Percentiles rank a stretch among this genome's conserved stretches.
Conservation (phyloP, 2,113 vertebrate genomes). For the Puffinus mauretanicus region DNA sequence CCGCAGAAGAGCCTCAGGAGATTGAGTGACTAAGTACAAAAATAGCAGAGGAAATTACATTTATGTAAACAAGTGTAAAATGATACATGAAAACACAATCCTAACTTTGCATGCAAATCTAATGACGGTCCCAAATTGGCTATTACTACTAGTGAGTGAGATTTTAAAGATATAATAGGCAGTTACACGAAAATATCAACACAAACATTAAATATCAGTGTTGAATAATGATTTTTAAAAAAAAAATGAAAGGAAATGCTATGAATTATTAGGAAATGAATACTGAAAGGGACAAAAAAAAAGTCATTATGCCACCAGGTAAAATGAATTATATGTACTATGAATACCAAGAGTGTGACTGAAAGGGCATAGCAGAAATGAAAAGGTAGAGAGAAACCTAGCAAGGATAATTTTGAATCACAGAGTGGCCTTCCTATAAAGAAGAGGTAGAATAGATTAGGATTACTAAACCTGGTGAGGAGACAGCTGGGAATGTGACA, state of each 20-base stretch:
- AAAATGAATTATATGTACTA: neutral
- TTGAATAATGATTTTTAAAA: neutral
- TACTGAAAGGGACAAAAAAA: neutral
- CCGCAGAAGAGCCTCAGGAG: neutral
- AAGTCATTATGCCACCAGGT: neutral
- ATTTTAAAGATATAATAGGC: neutral
- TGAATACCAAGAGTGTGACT: neutral
- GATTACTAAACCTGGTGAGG: neutral
- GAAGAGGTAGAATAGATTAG: neutral
- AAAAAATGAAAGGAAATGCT: neutral
- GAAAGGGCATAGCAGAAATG: neutral
- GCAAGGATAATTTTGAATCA: neutral
- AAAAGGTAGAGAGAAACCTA: neutral
- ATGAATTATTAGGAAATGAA: neutral
- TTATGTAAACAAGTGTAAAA: conserved; percentile 17
- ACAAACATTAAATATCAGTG: neutral
- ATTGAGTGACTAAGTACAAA: neutral
- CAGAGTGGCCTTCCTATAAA: neutral
- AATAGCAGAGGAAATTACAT: conserved; percentile 1
- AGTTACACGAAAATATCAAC: neutral
- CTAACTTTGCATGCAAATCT: neutral
- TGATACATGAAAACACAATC: neutral
- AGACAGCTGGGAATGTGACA: neutral
- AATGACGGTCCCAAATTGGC: neutral
- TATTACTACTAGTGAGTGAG: neutral